These are phyloP conservation scores for Aldabrachelys gigantea DNA, from an alignment of 2,113 vertebrate species.

Conservation along the genomic window DNA sequence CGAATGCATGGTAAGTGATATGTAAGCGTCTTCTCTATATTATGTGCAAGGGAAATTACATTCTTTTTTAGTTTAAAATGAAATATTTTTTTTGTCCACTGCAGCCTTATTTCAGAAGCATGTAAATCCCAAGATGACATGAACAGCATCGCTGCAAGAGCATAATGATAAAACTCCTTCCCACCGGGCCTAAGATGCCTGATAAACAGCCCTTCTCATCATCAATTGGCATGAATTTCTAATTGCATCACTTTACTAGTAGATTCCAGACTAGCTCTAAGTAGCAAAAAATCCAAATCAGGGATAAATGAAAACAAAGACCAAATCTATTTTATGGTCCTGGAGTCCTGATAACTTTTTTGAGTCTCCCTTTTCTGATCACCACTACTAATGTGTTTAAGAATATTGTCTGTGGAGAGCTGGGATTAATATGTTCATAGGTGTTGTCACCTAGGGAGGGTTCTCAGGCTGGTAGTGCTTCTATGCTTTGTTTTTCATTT, in stretches of 20 bases:
- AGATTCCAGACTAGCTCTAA: neutral
- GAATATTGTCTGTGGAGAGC: neutral
- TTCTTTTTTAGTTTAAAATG: conserved; percentile 21
- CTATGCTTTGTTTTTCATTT: neutral
- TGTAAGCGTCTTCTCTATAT: neutral
- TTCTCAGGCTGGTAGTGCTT: neutral
- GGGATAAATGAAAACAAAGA: neutral
- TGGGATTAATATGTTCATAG: neutral
- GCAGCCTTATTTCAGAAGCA: neutral
- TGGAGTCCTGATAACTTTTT: neutral
- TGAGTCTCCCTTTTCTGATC: neutral
- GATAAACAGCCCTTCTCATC: neutral
- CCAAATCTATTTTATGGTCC: neutral
- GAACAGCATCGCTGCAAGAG: neutral
- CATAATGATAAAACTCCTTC: neutral
- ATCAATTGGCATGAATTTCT: neutral
- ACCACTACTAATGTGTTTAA: neutral
- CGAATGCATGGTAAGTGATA: neutral
- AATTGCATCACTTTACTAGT: neutral
- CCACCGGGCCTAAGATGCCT: neutral
- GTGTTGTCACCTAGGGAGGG: neutral
- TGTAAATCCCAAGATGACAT: neutral
- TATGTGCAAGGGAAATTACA: neutral
- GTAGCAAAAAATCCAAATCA: neutral
- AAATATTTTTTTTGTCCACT: neutral